Evolutionary conservation across 2,113 vertebrate species (phyloP).

Genomic region (Sula dactylatra): DNA sequence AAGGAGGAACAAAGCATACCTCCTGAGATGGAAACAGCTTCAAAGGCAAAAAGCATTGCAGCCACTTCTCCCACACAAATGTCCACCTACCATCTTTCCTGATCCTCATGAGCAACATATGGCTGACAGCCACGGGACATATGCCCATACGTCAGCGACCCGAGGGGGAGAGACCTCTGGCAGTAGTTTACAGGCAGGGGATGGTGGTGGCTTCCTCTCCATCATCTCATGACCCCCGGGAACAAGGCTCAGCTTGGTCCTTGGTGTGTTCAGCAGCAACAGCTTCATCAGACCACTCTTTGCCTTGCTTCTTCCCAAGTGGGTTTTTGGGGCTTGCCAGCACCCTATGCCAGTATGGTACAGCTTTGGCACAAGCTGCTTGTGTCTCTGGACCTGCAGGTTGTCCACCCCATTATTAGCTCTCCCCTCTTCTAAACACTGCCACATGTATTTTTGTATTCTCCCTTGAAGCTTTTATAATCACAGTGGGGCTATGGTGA

Average conservation of each 20-base stretch:
- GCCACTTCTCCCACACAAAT: not conserved
- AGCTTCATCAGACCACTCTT: not conserved
- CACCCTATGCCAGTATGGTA: not conserved
- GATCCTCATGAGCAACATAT: not conserved
- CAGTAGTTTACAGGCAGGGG: not conserved
- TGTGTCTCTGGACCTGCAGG: not conserved
- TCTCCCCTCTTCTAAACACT: not conserved
- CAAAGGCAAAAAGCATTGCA: not conserved
- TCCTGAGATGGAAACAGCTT: not conserved
- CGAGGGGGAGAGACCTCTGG: not conserved
- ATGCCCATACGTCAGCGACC: not conserved
- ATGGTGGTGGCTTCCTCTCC: not conserved
- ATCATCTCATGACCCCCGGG: not conserved
- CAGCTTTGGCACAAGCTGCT: not conserved
- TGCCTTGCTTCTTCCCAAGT: not conserved
- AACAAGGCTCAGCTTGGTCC: not conserved
- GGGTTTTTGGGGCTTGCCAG: not conserved
- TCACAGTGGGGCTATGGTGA: not conserved
- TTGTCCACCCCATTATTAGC: not conserved
- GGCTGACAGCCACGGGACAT: not conserved
- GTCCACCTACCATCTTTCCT: not conserved
- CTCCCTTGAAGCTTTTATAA: not conserved
- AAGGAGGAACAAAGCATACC: not conserved
- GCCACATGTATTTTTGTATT: not conserved
- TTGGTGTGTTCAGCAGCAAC: fast-evolving